Conservation (phyloP, 2,113 vertebrate species). For the Marcusenius ussheri region DNA sequence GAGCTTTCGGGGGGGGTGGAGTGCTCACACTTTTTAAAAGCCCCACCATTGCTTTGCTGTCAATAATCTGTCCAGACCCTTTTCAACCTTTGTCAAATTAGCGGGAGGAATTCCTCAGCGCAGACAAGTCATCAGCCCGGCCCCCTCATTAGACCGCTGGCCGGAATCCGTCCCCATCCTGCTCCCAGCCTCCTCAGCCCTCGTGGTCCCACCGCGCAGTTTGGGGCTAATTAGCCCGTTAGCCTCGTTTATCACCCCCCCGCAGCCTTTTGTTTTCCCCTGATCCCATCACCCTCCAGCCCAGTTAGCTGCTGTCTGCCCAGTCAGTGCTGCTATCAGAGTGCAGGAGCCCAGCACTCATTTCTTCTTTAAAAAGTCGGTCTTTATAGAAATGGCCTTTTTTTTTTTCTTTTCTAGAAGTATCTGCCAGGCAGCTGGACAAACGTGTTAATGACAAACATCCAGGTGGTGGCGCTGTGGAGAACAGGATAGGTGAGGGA, state of each 20-base stretch:
- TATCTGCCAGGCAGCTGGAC: background rate
- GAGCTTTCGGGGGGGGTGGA: conserved; percentile 26
- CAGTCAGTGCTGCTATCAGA: conserved; percentile 49
- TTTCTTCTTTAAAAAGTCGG: background rate
- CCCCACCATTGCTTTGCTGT: conserved; percentile 44
- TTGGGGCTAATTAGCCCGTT: conserved; percentile 55
- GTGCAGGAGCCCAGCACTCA: conserved; percentile 20
- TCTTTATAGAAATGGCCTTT: background rate
- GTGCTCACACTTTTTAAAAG: conserved; percentile 39
- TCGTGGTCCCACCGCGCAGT: conserved; percentile 29
- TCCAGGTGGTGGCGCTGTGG: background rate
- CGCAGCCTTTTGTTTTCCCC: conserved; percentile 53
- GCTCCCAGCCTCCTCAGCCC: conserved; percentile 21
- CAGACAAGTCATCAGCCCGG: conserved; percentile 51
- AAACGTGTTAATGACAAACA: background rate
- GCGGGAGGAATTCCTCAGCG: conserved; percentile 55
- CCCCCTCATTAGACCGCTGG: conserved; percentile 55
- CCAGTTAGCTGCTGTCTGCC: conserved; percentile 49
- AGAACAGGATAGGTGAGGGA: background rate
- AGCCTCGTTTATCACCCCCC: conserved; percentile 55
- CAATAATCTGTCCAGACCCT: conserved; percentile 47
- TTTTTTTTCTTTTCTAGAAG: background rate
- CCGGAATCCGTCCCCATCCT: conserved; percentile 43
- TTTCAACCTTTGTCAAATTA: conserved; percentile 60
- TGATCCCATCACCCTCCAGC: conserved; percentile 36